Conservation (phyloP, 1,140 invertebrate species). For the Pectinophora gossypiella region DNA sequence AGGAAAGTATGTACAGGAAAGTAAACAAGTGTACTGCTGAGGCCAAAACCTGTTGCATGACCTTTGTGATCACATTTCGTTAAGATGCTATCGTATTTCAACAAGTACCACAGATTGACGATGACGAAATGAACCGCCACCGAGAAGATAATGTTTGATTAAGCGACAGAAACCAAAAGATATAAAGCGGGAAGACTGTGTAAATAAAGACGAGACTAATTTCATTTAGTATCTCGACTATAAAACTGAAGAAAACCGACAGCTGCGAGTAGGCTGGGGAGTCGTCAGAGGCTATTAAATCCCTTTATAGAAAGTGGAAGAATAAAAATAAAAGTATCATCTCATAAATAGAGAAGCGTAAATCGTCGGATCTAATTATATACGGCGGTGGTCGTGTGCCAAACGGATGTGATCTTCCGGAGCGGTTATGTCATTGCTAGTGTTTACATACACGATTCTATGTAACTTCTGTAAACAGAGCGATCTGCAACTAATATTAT, state of each 20-base stretch:
- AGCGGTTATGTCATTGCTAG: slow-evolving; percentile 52
- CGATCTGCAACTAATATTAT: too few species aligned
- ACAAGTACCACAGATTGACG: too few species aligned
- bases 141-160: too few species aligned
- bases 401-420: slow-evolving; percentile 66
- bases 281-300: background rate
- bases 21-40: background rate
- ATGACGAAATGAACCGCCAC: too few species aligned
- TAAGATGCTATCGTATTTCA: background rate
- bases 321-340: slow-evolving; percentile 11
- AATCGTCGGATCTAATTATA: slow-evolving; percentile 32
- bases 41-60: background rate
- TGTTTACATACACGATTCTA: slow-evolving; percentile 2
- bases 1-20: background rate
- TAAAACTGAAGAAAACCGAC: too few species aligned
- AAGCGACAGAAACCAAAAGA: too few species aligned
- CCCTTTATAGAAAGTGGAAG: slow-evolving; percentile 13
- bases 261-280: background rate
- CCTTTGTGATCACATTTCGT: background rate
- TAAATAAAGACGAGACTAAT: too few species aligned
- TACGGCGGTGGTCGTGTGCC: slow-evolving; percentile 42
- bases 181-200: too few species aligned
- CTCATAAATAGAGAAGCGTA: slow-evolving; percentile 8
- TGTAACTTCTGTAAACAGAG: background rate
- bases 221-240: too few species aligned